phyloP scores from a whole-genome alignment of 2,797 vertebrate species.

The Furcifer pardalis region DNA sequence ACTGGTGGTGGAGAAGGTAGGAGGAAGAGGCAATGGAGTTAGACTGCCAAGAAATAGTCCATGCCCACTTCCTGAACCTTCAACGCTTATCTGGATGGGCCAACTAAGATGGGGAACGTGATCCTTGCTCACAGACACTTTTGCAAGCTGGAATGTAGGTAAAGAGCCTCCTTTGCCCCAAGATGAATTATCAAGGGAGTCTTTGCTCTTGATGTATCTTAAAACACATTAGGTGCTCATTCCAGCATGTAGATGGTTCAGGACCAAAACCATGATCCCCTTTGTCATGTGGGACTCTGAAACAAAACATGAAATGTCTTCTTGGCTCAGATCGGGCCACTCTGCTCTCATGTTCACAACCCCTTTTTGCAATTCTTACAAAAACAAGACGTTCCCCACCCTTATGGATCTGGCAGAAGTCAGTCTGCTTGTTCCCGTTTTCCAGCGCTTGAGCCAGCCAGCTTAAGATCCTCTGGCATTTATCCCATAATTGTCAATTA shows the following conservation, averaged over 20 bases:
- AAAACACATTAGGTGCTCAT: background rate
- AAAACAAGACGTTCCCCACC: too few relatives aligned
- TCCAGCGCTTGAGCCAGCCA: background rate
- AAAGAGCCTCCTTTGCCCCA: background rate
- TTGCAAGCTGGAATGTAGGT: background rate
- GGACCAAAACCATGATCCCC: too few relatives aligned
- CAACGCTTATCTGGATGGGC: too few relatives aligned
- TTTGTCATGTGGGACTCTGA: too few relatives aligned
- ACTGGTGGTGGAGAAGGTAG: too few relatives aligned
- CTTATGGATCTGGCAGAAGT: background rate
- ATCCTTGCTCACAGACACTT: background rate
- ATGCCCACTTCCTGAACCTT: background rate
- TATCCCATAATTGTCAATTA: background rate
- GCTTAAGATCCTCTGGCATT: background rate
- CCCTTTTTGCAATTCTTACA: too few relatives aligned
- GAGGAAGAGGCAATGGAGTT: too few relatives aligned
- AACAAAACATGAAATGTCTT: background rate
- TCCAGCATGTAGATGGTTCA: background rate
- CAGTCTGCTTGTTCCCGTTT: background rate
- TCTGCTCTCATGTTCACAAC: too few relatives aligned
- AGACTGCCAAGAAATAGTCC: too few relatives aligned
- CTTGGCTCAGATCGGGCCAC: background rate
- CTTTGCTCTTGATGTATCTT: background rate
- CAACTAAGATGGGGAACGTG: background rate
- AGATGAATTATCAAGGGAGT: too few relatives aligned